Percentiles rank a stretch among this genome's conserved stretches.
Conservation (phyloP, 2,797 vertebrate genomes). For the Lepus townsendii region DNA sequence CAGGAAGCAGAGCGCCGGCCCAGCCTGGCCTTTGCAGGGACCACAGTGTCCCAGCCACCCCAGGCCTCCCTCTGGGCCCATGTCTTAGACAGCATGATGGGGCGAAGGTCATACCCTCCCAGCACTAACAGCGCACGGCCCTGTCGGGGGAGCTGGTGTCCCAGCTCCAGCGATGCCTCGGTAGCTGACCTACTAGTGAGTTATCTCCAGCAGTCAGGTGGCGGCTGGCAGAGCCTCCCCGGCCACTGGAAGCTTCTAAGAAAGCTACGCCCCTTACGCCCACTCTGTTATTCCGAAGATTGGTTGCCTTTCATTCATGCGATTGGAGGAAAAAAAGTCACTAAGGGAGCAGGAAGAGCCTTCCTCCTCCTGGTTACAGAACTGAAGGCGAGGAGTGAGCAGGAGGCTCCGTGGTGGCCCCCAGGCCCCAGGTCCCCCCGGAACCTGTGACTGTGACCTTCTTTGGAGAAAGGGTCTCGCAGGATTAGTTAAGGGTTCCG, state of each 20-base stretch:
- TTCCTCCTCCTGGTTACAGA: not conserved
- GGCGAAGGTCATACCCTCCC: too few species aligned
- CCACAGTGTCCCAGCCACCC: too few species aligned
- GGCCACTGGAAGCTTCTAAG: not conserved
- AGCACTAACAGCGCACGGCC: too few species aligned
- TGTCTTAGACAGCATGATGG: too few species aligned
- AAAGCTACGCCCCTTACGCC: not conserved
- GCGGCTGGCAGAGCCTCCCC: not conserved
- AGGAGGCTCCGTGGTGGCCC: not conserved
- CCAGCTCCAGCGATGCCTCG: not conserved
- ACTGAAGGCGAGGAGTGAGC: not conserved
- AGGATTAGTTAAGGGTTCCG: conserved; percentile 21
- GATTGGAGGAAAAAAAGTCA: not conserved
- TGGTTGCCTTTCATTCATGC: not conserved
- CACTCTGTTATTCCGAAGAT: not conserved
- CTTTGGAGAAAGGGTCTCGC: not conserved
- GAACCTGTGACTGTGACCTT: not conserved
- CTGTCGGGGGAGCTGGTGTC: too few species aligned
- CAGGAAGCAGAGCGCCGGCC: too few species aligned
- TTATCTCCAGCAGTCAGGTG: not conserved
- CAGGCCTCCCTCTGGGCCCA: too few species aligned
- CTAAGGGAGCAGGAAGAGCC: not conserved
- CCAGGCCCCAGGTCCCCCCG: not conserved
- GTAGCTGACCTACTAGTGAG: not conserved
- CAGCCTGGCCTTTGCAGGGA: too few species aligned